These are phyloP conservation scores for Patiria pectinifera DNA, from an alignment of 53 echinoderm and acorn worm species.

Conservation along the genomic window DNA sequence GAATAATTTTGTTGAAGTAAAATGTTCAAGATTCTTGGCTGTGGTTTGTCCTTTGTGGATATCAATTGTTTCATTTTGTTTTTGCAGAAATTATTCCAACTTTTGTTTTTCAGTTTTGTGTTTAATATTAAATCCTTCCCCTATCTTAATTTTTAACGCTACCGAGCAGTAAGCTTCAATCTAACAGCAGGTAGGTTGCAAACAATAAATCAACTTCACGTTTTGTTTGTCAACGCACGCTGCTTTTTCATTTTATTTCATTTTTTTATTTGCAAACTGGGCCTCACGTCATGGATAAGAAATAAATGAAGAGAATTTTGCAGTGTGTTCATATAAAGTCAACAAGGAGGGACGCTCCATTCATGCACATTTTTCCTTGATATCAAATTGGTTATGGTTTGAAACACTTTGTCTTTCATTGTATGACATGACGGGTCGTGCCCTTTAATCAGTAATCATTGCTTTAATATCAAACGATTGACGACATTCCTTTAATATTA, in stretches of 20 bases:
- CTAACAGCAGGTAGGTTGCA: slow-evolving; percentile 40
- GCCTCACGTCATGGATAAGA: background rate
- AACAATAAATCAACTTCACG: background rate
- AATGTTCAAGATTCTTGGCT: background rate
- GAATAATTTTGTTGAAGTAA: background rate
- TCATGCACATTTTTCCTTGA: too few species aligned
- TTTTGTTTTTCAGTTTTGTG: background rate
- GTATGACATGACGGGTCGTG: too few species aligned
- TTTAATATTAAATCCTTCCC: background rate
- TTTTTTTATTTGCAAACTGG: background rate
- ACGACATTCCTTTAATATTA: too few species aligned
- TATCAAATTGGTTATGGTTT: too few species aligned
- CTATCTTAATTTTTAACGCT: slow-evolving; percentile 42
- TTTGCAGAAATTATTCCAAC: background rate
- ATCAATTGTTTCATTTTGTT: background rate
- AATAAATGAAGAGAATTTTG: background rate
- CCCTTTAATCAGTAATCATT: too few species aligned
- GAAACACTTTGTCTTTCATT: too few species aligned
- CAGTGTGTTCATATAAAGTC: too few species aligned
- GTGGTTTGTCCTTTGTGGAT: too few species aligned
- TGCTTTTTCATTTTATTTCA: background rate
- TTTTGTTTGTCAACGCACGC: background rate
- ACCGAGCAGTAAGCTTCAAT: slow-evolving; percentile 46
- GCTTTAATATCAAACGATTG: too few species aligned
- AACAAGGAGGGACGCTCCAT: too few species aligned